Conservation (phyloP, 2,797 vertebrate genomes). For the Poeciliopsis gracilis region DNA sequence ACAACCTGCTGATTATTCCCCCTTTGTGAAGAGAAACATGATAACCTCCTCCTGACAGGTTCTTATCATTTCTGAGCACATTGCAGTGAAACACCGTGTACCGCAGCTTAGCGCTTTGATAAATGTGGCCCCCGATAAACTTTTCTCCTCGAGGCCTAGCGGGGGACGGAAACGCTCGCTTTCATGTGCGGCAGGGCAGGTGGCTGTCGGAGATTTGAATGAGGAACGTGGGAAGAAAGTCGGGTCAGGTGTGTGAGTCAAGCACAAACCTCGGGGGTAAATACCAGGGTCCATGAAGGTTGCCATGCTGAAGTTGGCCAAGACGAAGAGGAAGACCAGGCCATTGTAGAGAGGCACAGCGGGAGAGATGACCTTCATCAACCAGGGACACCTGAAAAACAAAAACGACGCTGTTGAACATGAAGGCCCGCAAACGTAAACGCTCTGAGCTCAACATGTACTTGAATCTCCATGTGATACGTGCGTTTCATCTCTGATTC, state of each 20-base stretch:
- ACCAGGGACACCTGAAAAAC: conserved; percentile 92
- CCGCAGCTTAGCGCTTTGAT: conserved; percentile 16
- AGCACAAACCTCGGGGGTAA: conserved; percentile 88
- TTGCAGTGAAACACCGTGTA: conserved; percentile 17
- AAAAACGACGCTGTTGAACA: conserved; percentile 4
- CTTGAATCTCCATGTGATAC: neutral
- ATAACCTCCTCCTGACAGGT: conserved; percentile 38
- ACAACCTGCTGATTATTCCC: conserved; percentile 48
- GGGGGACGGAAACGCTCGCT: conserved; percentile 11
- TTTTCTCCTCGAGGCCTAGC: neutral
- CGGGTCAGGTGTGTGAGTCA: neutral
- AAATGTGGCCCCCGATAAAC: conserved; percentile 26
- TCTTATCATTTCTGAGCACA: conserved; percentile 54
- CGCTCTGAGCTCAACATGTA: neutral
- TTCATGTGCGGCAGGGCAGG: neutral
- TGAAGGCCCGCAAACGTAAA: neutral
- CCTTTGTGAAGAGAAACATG: conserved; percentile 37
- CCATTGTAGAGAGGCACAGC: conserved; percentile 98
- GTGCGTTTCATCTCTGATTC: neutral
- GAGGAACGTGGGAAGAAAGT: neutral
- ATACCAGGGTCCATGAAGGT: conserved; percentile 99
- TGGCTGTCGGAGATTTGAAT: neutral
- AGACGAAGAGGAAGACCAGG: conserved; percentile 94
- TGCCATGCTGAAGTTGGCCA: conserved; percentile 99
- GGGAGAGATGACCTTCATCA: conserved; percentile 92